These are phyloP conservation scores for Amphipyra berbera DNA, from an alignment of 2,888 invertebrate species.

Conservation along the genomic window DNA sequence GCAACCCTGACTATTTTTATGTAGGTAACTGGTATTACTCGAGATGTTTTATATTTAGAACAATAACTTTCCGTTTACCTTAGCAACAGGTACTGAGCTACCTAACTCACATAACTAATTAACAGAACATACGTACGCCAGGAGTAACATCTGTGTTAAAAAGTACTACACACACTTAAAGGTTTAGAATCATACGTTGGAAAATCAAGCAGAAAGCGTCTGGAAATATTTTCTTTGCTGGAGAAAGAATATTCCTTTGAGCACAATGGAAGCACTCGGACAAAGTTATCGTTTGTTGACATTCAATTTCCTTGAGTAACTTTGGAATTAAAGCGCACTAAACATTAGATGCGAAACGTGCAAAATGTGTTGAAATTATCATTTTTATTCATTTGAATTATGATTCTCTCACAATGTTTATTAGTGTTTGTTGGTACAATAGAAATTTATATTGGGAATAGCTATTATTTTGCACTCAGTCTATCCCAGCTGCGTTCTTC, in stretches of 20 bases:
- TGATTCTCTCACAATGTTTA: slow-evolving; percentile 33
- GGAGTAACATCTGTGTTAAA: background rate
- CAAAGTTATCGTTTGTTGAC: slow-evolving; percentile 60
- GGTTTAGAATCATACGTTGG: slow-evolving; percentile 1
- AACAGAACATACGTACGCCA: background rate
- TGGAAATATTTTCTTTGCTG: slow-evolving; percentile 33
- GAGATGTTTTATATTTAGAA: too few relatives aligned
- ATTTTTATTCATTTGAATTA: slow-evolving; percentile 44
- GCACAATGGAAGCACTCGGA: slow-evolving; percentile 39
- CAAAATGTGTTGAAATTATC: slow-evolving; percentile 23
- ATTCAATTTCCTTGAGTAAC: slow-evolving; percentile 64
- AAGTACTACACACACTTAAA: background rate
- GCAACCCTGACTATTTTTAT: too few relatives aligned
- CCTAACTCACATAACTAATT: background rate
- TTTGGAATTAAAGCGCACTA: slow-evolving; percentile 56
- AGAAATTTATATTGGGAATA: slow-evolving; percentile 3
- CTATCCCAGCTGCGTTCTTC: too few relatives aligned
- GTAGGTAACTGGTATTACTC: too few relatives aligned
- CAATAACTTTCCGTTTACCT: too few relatives aligned
- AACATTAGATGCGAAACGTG: slow-evolving; percentile 33
- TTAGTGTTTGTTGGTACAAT: slow-evolving; percentile 5
- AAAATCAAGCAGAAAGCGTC: slow-evolving; percentile 12
- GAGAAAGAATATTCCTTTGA: slow-evolving; percentile 33
- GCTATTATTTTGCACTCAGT: slow-evolving; percentile 11
- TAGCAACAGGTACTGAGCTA: too few relatives aligned